Evolutionary conservation across 2,888 invertebrate species (phyloP), one percentile per base, ranked within the genome.

Genomic region (Linyphia triangularis): DNA sequence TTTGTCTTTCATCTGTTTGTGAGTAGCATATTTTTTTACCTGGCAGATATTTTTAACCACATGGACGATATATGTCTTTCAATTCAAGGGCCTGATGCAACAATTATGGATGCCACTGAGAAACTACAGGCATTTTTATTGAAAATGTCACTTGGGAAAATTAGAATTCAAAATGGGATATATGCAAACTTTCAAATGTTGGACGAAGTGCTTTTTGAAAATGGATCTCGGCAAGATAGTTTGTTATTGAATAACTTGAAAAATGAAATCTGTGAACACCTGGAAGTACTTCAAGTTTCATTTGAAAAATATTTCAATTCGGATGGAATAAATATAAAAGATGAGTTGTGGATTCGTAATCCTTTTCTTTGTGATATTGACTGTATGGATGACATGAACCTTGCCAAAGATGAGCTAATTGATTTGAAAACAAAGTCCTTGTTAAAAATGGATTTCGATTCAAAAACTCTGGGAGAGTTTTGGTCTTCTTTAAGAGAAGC

Each of bases 131-230:
- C 67, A 79, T 79, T 79, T 79, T 79, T 79, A 79, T 79, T 51
- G 79, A 69, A 79, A 79, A 69, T 79, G 79, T 79, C 79, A 69
- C 57, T 79, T 69, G 67, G 67, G 79, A 79, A 79, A 79, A 79
- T 79, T 67, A 79, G 79, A 79, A 79, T 82, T 79, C 70, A 82
- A 82, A 82, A 82, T 82, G 81, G 70, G 70, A 70, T 70, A 61
- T 70, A 82, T 82, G 81, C 81, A 82, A 82, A 82, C 81, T 82
- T 82, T 82, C 70, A 82, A 70, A 82, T 82, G 70, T 82, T 82
- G 70, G 81, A 82, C 81, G 70, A 82, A 82, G 59, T 82, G 70
- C 59, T 82, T 82, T 82, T 82, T 82, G 81, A 82, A 82, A 82
- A 82, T 70, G 61, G 81, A 70, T 82, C 81, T 70, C 70, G 61